These are phyloP conservation scores for Drosophila rellima DNA, from an alignment of 2,888 invertebrate genomes.

Conservation along the genomic window DNA sequence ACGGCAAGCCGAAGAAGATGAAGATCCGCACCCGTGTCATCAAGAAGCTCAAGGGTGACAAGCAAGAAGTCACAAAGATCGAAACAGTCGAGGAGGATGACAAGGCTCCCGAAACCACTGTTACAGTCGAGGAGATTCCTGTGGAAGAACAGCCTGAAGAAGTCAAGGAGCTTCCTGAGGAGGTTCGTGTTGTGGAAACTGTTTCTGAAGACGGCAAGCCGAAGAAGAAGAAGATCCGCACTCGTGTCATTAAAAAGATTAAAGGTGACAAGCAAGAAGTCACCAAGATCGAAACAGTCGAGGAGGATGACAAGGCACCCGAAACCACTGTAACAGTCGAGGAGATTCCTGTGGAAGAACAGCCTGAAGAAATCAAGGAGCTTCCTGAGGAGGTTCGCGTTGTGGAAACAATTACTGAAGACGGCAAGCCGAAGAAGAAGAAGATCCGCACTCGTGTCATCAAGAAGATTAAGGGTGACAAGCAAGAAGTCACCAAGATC, in stretches of 20 bases:
- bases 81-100: conserved; percentile 32
- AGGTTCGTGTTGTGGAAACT: conserved; percentile 27
- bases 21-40: conserved; percentile 31
- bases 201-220: conserved; percentile 22
- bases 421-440: conserved; percentile 34
- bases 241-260: conserved; percentile 32
- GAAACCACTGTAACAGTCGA: conserved; percentile 28
- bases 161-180: conserved; percentile 29
- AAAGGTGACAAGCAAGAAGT: conserved; percentile 36
- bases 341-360: conserved; percentile 17
- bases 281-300: conserved; percentile 34
- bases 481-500: conserved; percentile 40
- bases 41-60: conserved; percentile 33
- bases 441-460: conserved; percentile 41
- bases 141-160: no score
- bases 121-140: conserved; percentile 18
- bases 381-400: conserved; percentile 30
- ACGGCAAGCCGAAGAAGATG: conserved; percentile 26
- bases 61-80: conserved; percentile 33
- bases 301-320: conserved; percentile 29
- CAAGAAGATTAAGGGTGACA: conserved; percentile 42
- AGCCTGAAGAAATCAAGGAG: conserved; percentile 23
- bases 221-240: conserved; percentile 31
- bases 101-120: conserved; percentile 22
- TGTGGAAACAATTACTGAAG: conserved; percentile 22